A percentile compares a stretch with the other conserved stretches of the same genome.
phyloP scores from a whole-genome alignment of 2,888 invertebrate genomes.

The Brachyptera risi region DNA sequence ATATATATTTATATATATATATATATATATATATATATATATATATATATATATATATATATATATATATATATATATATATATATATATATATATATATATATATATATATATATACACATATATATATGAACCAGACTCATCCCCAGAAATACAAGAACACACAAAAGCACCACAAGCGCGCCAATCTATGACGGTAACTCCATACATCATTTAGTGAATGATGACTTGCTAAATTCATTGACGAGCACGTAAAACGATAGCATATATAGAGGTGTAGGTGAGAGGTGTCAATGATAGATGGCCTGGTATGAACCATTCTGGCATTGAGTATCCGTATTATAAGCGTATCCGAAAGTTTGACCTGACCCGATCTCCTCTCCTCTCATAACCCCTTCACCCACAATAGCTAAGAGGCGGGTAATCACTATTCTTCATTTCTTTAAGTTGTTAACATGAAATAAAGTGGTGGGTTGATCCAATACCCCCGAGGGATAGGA shows the following conservation, averaged over 20 bases:
- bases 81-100: no score
- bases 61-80: no score
- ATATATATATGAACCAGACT: no score
- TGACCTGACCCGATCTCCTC: background rate
- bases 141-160: no score
- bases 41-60: no score
- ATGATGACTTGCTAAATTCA: constrained; percentile 12
- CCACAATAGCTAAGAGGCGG: constrained; percentile 28
- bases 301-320: constrained; percentile 5
- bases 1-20: no score
- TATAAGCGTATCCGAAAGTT: no score
- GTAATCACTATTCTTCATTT: constrained; percentile 34
- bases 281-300: constrained; percentile 1
- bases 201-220: no score
- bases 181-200: no score
- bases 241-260: constrained; percentile 2
- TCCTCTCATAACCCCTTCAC: background rate
- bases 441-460: constrained; percentile 25
- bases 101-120: no score
- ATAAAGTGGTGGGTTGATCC: constrained; percentile 27
- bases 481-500: constrained; percentile 16
- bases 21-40: no score
- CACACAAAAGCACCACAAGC: no score
- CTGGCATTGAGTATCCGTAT: constrained; percentile 31
- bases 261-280: background rate